Evolutionary conservation across 1,140 invertebrate species (phyloP).

Genomic region (Drosophila sucinea): DNA sequence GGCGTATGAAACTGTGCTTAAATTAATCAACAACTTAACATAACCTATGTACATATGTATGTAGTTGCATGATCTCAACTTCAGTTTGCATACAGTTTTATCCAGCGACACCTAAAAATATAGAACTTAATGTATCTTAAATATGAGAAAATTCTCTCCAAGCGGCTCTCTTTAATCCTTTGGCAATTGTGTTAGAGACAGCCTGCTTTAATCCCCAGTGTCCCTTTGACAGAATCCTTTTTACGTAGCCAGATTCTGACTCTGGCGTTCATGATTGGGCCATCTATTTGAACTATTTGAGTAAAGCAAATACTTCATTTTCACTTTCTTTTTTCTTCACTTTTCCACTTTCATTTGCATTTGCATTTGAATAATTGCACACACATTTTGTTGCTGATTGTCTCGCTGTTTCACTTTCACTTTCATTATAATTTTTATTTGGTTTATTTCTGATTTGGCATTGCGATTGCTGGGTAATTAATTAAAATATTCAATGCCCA

Average conservation of each 20-base stretch:
- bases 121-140: too few species aligned
- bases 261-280: neutral
- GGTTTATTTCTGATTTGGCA: constrained; percentile 23
- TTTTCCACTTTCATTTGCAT: constrained; percentile 32
- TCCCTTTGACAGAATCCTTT: neutral
- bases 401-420: constrained; percentile 16
- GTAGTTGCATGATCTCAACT: too few species aligned
- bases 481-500: constrained; percentile 74
- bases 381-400: neutral
- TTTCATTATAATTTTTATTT: constrained; percentile 28
- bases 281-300: neutral
- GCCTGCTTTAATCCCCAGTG: neutral
- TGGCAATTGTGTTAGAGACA: too few species aligned
- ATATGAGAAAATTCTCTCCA: too few species aligned
- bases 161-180: too few species aligned
- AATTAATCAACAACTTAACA: too few species aligned
- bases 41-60: too few species aligned
- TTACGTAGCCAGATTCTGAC: neutral
- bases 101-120: too few species aligned
- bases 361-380: constrained; percentile 53
- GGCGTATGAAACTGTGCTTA: too few species aligned
- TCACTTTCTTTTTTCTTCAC: neutral
- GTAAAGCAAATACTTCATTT: constrained; percentile 4
- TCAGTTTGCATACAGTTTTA: too few species aligned
- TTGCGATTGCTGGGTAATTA: constrained; percentile 59